Evolutionary conservation across 2,888 invertebrate genomes (phyloP), one percentile per base, ranked within the genome.

Genomic region (Troilus luridus): DNA sequence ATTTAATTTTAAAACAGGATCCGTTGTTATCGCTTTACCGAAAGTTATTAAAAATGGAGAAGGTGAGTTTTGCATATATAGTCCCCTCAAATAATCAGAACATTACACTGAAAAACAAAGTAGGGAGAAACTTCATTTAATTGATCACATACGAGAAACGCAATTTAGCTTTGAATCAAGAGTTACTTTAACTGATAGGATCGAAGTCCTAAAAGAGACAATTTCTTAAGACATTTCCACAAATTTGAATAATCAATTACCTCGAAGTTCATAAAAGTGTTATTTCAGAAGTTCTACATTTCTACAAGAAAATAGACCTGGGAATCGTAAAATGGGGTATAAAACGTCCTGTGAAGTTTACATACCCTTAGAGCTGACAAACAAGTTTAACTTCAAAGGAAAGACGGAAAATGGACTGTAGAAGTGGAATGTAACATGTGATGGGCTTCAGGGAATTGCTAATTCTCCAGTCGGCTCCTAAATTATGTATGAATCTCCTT

Each of bases 321-420:
- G 24, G 9, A 8, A 27, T 77, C 72, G 72, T 77, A 77, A 77
- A 77, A 27, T 14, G 41, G 72, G 41, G 72, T 17, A 77, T 77
- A 77, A 77, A 77, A 77, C 41, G 72, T 77, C 17, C 27, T 41
- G 1, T 17, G 41, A 41, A 41, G 72, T 77, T 77, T 27, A 77
- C 72, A 41, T 77, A 19, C 27, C 72, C 72, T 77, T 77, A 41
- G 41, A 77, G 72, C 72, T 77, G 41, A 77, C 27, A 77, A 77
- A 77, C 72, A 77, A 77, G 27, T 77, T 77, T 77, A 41, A 77
- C 72, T 41, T 77, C 72, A 77, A 77, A 77, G 72, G 41, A 8
- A n/a, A 77, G 27, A 1, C 72, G 11, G 72, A 17, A 77, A 77
- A 77, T 77, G 72, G 72, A 41, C 72, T 77, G 72, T 14, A 77